Conservation (phyloP, 1,140 invertebrate species). For the Drosophila funebris region DNA sequence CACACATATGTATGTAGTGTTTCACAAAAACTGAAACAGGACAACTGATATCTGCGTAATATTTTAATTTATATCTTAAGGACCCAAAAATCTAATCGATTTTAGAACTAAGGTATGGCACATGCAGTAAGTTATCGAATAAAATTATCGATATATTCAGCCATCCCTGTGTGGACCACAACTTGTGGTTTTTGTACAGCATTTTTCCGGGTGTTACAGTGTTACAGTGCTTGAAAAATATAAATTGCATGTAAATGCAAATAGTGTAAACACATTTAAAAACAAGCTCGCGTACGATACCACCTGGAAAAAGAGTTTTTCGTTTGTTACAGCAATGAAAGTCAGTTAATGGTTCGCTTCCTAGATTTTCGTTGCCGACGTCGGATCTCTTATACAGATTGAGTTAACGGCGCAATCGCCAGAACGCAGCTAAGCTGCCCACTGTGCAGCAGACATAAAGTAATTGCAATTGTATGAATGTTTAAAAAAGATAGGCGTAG, state of each 20-base stretch:
- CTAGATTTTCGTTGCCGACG: slow-evolving; percentile 54
- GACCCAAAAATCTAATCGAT: background rate
- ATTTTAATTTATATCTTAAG: background rate
- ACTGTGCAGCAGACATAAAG: slow-evolving; percentile 53
- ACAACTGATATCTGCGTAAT: no score
- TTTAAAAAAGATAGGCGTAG: slow-evolving; percentile 10
- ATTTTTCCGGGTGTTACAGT: slow-evolving; percentile 77
- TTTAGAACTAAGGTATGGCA: background rate
- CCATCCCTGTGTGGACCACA: slow-evolving; percentile 47
- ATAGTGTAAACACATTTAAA: slow-evolving; percentile 50
- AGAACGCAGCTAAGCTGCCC: slow-evolving; percentile 25
- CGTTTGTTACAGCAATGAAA: slow-evolving; percentile 52
- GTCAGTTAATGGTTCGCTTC: slow-evolving; percentile 56
- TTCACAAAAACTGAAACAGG: no score
- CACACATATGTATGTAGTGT: no score
- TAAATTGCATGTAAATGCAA: slow-evolving; percentile 64
- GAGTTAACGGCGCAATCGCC: slow-evolving; percentile 43
- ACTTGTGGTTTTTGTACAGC: slow-evolving; percentile 63
- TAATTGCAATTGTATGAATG: slow-evolving; percentile 45
- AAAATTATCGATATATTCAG: slow-evolving; percentile 31
- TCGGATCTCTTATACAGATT: slow-evolving; percentile 52
- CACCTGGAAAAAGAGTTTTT: slow-evolving; percentile 17
- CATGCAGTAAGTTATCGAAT: background rate
- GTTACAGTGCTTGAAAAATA: slow-evolving; percentile 66
- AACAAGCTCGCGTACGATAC: slow-evolving; percentile 28